These are phyloP conservation scores for Poecilobothrus nobilitatus DNA, from an alignment of 2,888 invertebrate genomes.

Conservation along the genomic window DNA sequence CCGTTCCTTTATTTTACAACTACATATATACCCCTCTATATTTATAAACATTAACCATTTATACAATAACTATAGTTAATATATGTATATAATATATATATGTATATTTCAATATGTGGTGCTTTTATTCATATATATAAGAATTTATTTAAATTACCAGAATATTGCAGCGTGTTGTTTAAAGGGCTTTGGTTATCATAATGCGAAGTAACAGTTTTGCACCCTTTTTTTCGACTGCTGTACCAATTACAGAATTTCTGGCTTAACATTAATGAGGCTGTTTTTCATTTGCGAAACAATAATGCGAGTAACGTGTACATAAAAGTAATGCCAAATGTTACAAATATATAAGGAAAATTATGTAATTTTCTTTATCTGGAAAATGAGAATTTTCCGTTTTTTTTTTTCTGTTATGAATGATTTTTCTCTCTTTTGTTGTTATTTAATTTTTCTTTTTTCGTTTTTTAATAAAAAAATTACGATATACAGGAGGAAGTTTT, in stretches of 20 bases:
- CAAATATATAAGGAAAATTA: slow-evolving; percentile 1
- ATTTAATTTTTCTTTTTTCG: not conserved
- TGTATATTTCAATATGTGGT: too few relatives aligned
- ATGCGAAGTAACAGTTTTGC: not conserved
- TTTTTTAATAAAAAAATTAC: not conserved
- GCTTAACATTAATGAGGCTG: slow-evolving; percentile 1
- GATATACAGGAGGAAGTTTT: not conserved
- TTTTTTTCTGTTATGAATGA: not conserved
- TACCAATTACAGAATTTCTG: slow-evolving; percentile 6
- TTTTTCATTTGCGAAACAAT: not conserved
- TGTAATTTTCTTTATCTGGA: not conserved
- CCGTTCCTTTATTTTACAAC: not conserved
- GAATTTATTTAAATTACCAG: not conserved
- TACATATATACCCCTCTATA: not conserved
- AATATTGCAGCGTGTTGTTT: not conserved
- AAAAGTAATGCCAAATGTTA: slow-evolving; percentile 1
- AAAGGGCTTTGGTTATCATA: slow-evolving; percentile 1
- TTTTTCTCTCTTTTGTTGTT: not conserved
- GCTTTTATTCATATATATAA: not conserved
- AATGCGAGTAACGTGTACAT: not conserved
- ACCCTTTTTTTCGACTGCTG: not conserved
- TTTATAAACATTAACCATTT: not conserved
- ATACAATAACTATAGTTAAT: not conserved
- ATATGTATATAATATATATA: not conserved
- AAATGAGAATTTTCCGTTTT: slow-evolving; percentile 1